Evolutionary conservation across 2,113 vertebrate genomes (phyloP).

Genomic region (Copsychus sechellarum): DNA sequence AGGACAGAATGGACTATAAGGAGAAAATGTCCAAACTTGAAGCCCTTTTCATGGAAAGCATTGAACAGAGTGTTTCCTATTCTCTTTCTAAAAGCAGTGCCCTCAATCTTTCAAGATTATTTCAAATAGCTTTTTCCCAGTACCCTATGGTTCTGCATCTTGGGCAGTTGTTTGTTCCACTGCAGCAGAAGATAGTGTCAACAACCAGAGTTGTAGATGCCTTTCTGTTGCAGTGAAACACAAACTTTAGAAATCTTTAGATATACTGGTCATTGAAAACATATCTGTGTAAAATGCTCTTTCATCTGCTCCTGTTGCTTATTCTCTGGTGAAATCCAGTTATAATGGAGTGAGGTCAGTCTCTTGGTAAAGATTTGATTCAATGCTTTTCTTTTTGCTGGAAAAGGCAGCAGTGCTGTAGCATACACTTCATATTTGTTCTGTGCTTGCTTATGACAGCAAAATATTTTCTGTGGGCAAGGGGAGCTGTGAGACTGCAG

Average conservation of each 20-base stretch:
- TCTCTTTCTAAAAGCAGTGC: slow-evolving; percentile 7
- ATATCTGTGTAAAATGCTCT: background rate
- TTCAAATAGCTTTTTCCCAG: background rate
- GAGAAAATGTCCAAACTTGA: background rate
- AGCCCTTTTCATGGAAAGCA: background rate
- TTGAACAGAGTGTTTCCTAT: background rate
- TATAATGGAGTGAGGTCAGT: background rate
- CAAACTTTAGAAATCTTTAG: background rate
- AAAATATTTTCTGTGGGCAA: background rate
- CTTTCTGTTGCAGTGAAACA: background rate
- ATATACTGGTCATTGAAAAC: background rate
- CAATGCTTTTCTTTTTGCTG: background rate
- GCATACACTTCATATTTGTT: background rate
- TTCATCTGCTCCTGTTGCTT: background rate
- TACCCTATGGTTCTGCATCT: slow-evolving; percentile 1
- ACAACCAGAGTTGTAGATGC: background rate
- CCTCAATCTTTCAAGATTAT: slow-evolving; percentile 26
- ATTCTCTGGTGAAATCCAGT: background rate
- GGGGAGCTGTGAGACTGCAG: background rate
- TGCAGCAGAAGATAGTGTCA: background rate
- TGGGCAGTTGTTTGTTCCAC: background rate
- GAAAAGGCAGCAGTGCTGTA: background rate
- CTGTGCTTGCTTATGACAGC: background rate
- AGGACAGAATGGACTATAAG: background rate
- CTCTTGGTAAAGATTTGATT: background rate